Conservation (phyloP, 2,113 vertebrate genomes). For the Rafetus swinhoei region DNA sequence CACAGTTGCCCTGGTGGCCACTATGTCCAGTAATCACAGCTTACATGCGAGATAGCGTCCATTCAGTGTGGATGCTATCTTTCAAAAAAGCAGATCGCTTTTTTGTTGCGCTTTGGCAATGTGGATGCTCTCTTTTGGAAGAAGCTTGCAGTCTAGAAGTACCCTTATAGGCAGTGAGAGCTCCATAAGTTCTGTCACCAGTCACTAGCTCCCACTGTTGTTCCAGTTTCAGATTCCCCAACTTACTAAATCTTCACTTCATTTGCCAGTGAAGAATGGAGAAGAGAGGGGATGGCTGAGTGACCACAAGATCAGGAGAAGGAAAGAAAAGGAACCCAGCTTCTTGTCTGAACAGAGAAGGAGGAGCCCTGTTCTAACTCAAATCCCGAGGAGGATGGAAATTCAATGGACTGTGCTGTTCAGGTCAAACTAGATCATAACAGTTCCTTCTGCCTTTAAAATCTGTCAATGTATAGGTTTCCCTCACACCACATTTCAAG, state of each 20-base stretch:
- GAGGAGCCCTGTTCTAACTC: background rate
- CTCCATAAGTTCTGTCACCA: background rate
- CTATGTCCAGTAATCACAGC: too few relatives aligned
- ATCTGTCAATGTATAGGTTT: background rate
- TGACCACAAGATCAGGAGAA: background rate
- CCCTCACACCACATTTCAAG: background rate
- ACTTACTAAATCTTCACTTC: background rate
- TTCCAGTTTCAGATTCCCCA: background rate
- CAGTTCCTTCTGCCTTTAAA: background rate
- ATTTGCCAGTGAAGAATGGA: background rate
- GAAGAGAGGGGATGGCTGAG: background rate
- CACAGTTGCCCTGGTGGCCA: too few relatives aligned
- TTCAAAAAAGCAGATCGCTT: too few relatives aligned
- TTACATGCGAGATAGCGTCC: too few relatives aligned
- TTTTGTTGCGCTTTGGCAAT: too few relatives aligned
- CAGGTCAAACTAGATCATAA: background rate
- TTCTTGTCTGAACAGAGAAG: background rate
- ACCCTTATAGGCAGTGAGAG: background rate
- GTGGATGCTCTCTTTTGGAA: too few relatives aligned
- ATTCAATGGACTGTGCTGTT: background rate
- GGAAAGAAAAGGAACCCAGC: background rate
- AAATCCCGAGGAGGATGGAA: background rate
- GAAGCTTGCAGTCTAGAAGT: too few relatives aligned
- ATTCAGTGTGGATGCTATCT: too few relatives aligned
- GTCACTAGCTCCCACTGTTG: background rate